Percentiles rank a stretch among this genome's conserved stretches.
Evolutionary conservation across 2,888 invertebrate genomes (phyloP).

Genomic region (Papilio gigon): DNA sequence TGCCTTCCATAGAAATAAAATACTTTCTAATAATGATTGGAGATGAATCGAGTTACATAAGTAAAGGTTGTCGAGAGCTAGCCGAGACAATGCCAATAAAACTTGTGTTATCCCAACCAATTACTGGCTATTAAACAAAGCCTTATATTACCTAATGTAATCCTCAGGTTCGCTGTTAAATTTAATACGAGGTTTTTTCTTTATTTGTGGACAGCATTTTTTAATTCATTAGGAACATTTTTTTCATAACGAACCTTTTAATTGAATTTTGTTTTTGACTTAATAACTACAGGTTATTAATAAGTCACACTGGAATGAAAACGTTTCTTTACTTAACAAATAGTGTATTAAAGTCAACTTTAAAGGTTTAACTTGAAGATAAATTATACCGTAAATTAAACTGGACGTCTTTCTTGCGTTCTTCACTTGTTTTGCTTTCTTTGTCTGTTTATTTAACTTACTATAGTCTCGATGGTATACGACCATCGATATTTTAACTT

Average conservation of each 20-base stretch:
- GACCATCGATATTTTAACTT: background rate
- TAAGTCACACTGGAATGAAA: constrained; percentile 22
- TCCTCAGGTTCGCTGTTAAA: constrained; percentile 53
- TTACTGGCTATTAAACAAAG: constrained; percentile 73
- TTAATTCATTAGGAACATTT: constrained; percentile 46
- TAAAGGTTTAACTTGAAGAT: constrained; percentile 6
- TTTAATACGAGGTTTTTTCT: constrained; percentile 51
- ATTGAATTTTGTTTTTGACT: constrained; percentile 42
- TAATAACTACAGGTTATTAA: constrained; percentile 36
- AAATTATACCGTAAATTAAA: constrained; percentile 18
- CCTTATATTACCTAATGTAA: constrained; percentile 71
- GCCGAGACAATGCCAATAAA: constrained; percentile 75
- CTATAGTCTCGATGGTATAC: constrained; percentile 8
- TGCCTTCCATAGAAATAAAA: too few relatives aligned
- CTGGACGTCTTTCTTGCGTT: constrained; percentile 2
- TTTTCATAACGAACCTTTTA: constrained; percentile 39
- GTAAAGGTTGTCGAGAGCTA: constrained; percentile 55
- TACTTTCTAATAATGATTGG: too few relatives aligned
- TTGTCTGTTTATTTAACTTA: constrained; percentile 8
- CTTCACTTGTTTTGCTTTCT: constrained; percentile 10
- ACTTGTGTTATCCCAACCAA: constrained; percentile 75
- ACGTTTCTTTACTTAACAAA: constrained; percentile 28
- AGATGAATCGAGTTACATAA: constrained; percentile 52
- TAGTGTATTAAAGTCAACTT: constrained; percentile 8
- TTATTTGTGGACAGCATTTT: constrained; percentile 43